Conservation (phyloP, 2,888 invertebrate genomes). For the Anthrax anthrax region DNA sequence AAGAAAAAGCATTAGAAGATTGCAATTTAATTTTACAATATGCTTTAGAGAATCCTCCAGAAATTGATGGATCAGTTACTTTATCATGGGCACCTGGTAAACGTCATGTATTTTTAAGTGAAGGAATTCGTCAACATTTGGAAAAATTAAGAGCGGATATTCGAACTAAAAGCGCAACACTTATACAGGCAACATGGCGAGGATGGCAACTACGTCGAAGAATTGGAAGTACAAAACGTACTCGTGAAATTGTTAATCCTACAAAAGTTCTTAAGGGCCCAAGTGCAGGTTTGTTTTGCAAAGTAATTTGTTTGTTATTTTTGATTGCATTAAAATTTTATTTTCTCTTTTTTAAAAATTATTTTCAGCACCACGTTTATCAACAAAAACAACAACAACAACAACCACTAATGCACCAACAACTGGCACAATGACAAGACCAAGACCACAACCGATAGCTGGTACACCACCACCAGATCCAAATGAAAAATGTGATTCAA, state of each 20-base stretch:
- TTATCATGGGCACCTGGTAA: constrained; percentile 85
- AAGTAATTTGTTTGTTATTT: neutral
- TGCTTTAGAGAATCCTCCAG: constrained; percentile 47
- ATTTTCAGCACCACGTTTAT: constrained; percentile 25
- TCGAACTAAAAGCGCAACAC: constrained; percentile 64
- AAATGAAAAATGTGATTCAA: constrained; percentile 72
- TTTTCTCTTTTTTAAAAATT: constrained; percentile 1
- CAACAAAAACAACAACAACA: constrained; percentile 24
- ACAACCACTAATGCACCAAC: constrained; percentile 19
- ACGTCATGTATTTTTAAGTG: constrained; percentile 86
- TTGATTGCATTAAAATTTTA: neutral
- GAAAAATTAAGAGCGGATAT: constrained; percentile 68
- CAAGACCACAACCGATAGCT: constrained; percentile 78
- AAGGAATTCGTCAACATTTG: constrained; percentile 79
- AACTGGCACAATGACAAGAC: constrained; percentile 45
- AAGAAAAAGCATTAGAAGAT: constrained; percentile 61
- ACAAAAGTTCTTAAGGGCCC: constrained; percentile 21
- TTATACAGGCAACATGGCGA: constrained; percentile 74
- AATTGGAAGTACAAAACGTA: constrained; percentile 41
- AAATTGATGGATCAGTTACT: constrained; percentile 43
- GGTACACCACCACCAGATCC: constrained; percentile 79
- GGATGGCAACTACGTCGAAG: constrained; percentile 57
- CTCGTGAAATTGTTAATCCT: constrained; percentile 17
- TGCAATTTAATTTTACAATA: constrained; percentile 60
- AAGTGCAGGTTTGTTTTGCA: constrained; percentile 20